Conservation (phyloP, 2,888 invertebrate species). For the Lepidocyrtoides sp. region DNA sequence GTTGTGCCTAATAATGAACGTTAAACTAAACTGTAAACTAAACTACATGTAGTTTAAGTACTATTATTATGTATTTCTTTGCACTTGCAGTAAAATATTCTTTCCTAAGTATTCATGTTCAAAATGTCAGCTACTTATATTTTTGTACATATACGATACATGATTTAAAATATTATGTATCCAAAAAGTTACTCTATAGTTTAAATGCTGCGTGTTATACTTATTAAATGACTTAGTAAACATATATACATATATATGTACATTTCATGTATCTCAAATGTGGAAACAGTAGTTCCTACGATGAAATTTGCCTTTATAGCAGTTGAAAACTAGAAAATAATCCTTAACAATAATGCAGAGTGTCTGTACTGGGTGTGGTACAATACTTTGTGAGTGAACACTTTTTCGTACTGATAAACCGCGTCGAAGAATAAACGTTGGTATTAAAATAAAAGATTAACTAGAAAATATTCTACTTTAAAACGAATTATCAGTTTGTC, state of each 20-base stretch:
- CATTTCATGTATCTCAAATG: too few species aligned
- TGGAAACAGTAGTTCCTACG: too few species aligned
- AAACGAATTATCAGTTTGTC: neutral
- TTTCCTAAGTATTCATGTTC: neutral
- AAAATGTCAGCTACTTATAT: neutral
- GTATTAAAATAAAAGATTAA: neutral
- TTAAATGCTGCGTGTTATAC: neutral
- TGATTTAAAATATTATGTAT: neutral
- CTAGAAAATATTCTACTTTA: neutral
- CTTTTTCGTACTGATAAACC: constrained; percentile 7
- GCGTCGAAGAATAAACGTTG: neutral
- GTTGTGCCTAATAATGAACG: neutral
- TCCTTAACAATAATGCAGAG: neutral
- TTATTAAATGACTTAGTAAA: neutral
- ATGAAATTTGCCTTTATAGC: constrained; percentile 9
- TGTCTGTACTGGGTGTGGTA: neutral
- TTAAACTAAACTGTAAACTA: neutral
- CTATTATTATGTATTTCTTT: neutral
- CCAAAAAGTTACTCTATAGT: neutral
- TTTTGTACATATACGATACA: neutral
- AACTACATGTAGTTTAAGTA: too few species aligned
- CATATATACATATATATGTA: too few species aligned
- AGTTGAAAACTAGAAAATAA: neutral
- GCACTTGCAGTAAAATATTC: neutral
- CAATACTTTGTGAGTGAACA: neutral